Evolutionary conservation across 2,888 invertebrate species (phyloP), one percentile per base, ranked within the genome.

Genomic region (Mycalesis mineus): DNA sequence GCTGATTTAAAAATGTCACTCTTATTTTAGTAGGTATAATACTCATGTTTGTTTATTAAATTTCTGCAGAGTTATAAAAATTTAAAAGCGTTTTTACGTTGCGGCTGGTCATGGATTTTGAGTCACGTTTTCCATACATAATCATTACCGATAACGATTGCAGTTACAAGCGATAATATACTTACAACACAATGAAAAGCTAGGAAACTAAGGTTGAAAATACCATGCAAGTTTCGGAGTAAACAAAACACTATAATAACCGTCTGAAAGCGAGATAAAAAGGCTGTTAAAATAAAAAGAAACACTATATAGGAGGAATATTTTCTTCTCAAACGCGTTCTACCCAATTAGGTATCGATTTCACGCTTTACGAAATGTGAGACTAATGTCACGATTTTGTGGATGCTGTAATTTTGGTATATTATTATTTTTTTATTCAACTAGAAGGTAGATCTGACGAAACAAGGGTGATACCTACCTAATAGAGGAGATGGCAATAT

Each of bases 91-190:
- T 44, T 58, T 60, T 66, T 60, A 51, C 60, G 60, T 68, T 68
- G 66, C 7, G 66, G 57, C 55, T 63, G 68, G 68, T 68, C 69
- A 69, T 66, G 69, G 69, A 62, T 57, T 52, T 51, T 17, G 45
- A 51, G 56, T 64, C 67, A 69, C 68, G 68, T 65, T 69, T 62
- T 48, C 53, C 42, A 60, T 42, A 55, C 45, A 53, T 63, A 61
- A 60, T 59, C 56, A 52, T 57, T 63, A 62, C 57, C 55, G 62
- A 57, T 57, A 58, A 52, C n/a, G 29, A 15, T 13, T 13, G 13
- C n/a, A n/a, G 8, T 8, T 31, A n/a, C 48, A 61, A 45, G 37
- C 54, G 29, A 63, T 51, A 51, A 41, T 42, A 17, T 17, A 9
- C 42, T 48, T 48, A 58, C 29, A 15, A 36, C 7, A 13, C 8